Evolutionary conservation across 2,888 invertebrate genomes (phyloP).

Genomic region (Drosophila helvetica): DNA sequence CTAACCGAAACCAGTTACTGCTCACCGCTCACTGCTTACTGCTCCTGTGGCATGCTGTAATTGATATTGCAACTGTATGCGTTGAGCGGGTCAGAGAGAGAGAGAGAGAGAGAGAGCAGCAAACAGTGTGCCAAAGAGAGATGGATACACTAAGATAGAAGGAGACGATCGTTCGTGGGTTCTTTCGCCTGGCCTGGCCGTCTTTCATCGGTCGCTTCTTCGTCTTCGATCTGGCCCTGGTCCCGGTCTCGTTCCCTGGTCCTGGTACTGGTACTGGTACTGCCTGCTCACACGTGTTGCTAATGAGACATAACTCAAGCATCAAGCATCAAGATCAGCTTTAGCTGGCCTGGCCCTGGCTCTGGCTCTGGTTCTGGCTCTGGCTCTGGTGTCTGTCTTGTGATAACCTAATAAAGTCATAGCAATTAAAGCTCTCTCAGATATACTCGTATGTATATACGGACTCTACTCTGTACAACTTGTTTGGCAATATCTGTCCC

Average conservation of each 20-base stretch:
- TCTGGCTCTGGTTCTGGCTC: slow-evolving; percentile 1
- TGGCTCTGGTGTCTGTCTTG: slow-evolving; percentile 27
- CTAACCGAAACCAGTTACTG: slow-evolving; percentile 68
- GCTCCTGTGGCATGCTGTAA: slow-evolving; percentile 79
- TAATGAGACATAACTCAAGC: slow-evolving; percentile 73
- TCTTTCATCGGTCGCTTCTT: not conserved
- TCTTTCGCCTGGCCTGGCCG: slow-evolving; percentile 22
- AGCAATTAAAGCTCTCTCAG: slow-evolving; percentile 67
- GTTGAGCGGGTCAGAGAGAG: slow-evolving; percentile 21
- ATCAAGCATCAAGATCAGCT: slow-evolving; percentile 60
- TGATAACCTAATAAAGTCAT: slow-evolving; percentile 79
- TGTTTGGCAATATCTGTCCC: slow-evolving; percentile 64
- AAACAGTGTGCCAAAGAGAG: slow-evolving; percentile 5
- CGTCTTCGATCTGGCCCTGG: slow-evolving; percentile 8
- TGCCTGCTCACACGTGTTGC: slow-evolving; percentile 68
- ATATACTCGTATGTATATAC: slow-evolving; percentile 8
- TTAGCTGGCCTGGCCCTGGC: slow-evolving; percentile 20
- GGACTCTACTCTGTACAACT: slow-evolving; percentile 53
- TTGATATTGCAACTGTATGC: slow-evolving; percentile 74
- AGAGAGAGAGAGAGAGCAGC: slow-evolving; percentile 3
- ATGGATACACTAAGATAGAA: not conserved
- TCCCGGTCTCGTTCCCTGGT: too few relatives aligned
- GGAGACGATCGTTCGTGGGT: slow-evolving; percentile 29
- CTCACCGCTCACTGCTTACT: slow-evolving; percentile 44
- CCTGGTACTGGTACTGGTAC: too few relatives aligned